Base-by-base conservation (phyloP, 2,113 vertebrate species). In the Albula glossodonta region DNA sequence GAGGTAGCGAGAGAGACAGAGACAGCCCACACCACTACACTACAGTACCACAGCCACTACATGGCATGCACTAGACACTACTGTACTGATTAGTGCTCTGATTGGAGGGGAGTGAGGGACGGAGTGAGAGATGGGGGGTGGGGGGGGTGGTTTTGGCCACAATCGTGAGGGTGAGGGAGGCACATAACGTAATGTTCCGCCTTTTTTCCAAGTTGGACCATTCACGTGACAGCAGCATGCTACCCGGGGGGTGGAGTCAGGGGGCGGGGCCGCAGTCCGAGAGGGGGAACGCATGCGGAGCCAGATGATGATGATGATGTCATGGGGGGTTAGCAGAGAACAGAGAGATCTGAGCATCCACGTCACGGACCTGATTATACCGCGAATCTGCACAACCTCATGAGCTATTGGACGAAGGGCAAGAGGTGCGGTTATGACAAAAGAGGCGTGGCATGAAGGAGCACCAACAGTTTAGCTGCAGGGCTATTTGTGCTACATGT, bases 11-110 rank as follows among this genome's bases (percentile, higher is more conserved):
- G 86, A 88, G 88, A 60, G 80, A 87, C 60, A 91, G 88, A 81
- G 77, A 22, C 88, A 13, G 52, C 13, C 50, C 88, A 92, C 91
- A 90, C 91, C 93, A 93, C 91, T 79, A 90, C 93, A 91, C 92
- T 87, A 92, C 93, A 84, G 86, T 87, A 81, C 90, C 91, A 92
- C 93, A 93, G 91, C 92, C 92, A 88, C 81, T 80, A 87, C 91
- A 90, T 88, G 87, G 86, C 90, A 89, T 88, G 86, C 87, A 87
- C 9, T 83, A 83, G 79, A 86, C 82, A 41, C 25, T 6, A 87
- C 81, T 83, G 81, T 85, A 82, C 85, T 51, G 15, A 56, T 74
- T 70, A 88, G 84, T 89, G 87, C 88, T 87, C 86, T 85, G 84
- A 90, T 86, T 87, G 83, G 70, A 82, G 50, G 80, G 80, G 77